A percentile compares a stretch with the other conserved stretches of the same genome.
Conservation (phyloP, 2,797 vertebrate species). For the Orestias chungarensis region DNA sequence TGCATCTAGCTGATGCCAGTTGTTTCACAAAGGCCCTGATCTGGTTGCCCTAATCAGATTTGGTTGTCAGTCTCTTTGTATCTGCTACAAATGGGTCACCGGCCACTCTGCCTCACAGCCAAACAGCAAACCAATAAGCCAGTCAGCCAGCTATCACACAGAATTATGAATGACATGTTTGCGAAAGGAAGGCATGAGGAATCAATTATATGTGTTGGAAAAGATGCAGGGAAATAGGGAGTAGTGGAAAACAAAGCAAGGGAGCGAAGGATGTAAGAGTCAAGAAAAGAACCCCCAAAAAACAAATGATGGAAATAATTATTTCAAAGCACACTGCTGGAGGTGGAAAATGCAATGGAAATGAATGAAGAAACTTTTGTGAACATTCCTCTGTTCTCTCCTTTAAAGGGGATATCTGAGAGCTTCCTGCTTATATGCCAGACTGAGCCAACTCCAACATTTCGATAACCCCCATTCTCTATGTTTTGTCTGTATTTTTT, state of each 20-base stretch:
- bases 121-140: conserved; percentile 37
- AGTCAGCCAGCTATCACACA: conserved; percentile 71
- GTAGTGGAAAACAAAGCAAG: conserved; percentile 56
- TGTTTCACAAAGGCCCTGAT: conserved; percentile 45
- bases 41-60: conserved; percentile 71
- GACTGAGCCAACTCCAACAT: conserved; percentile 65
- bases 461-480: conserved; percentile 55
- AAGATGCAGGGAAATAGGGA: conserved; percentile 28
- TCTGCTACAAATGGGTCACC: conserved; percentile 74
- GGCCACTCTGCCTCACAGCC: conserved; percentile 68
- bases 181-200: conserved; percentile 75
- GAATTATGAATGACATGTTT: conserved; percentile 80
- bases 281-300: conserved; percentile 17
- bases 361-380: conserved; percentile 54
- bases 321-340: conserved; percentile 51
- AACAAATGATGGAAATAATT: conserved; percentile 35
- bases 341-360: conserved; percentile 63
- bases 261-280: conserved; percentile 60
- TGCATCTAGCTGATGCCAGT: conserved; percentile 49
- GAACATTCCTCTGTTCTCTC: conserved; percentile 65
- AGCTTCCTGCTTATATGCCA: conserved; percentile 64
- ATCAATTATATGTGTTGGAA: conserved; percentile 74
- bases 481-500: conserved; percentile 6
- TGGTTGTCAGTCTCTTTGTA: conserved; percentile 70
- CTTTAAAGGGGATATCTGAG: conserved; percentile 60